Conservation (phyloP, 92 coral and sea anemone species). For the Palythoa heliodiscus region DNA sequence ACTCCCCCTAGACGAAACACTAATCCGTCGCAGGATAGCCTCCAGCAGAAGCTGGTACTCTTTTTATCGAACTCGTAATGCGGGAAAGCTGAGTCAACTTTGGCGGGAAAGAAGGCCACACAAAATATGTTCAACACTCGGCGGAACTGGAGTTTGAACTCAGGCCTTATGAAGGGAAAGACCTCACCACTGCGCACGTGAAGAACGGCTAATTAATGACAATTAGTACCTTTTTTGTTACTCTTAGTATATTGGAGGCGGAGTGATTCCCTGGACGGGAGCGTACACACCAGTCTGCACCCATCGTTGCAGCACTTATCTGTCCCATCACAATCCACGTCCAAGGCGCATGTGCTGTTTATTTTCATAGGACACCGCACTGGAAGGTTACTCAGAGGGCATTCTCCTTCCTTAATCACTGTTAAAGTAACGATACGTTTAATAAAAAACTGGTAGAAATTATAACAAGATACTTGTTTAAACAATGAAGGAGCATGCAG, state of each 20-base stretch:
- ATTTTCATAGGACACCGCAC: constrained; percentile 44
- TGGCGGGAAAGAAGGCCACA: too few species aligned
- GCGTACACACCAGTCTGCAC: constrained; percentile 56
- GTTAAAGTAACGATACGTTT: background rate
- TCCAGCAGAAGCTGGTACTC: too few species aligned
- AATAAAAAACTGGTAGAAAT: background rate
- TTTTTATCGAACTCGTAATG: too few species aligned
- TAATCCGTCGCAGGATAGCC: too few species aligned
- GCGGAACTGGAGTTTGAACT: too few species aligned
- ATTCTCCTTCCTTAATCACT: constrained; percentile 70
- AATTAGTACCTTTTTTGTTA: background rate
- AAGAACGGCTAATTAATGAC: too few species aligned
- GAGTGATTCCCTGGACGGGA: constrained; percentile 10
- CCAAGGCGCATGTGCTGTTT: constrained; percentile 64
- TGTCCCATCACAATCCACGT: constrained; percentile 66
- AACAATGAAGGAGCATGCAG: too few species aligned
- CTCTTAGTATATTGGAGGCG: background rate
- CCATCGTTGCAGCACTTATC: constrained; percentile 75
- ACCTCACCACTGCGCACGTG: too few species aligned
- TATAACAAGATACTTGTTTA: background rate
- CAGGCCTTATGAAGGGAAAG: too few species aligned
- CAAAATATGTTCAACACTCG: too few species aligned
- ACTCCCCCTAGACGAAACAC: too few species aligned
- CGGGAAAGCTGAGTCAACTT: too few species aligned
- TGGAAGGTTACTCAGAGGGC: constrained; percentile 54